Evolutionary conservation across 2,797 vertebrate species (phyloP).

Genomic region (Buphagus erythrorhynchus): DNA sequence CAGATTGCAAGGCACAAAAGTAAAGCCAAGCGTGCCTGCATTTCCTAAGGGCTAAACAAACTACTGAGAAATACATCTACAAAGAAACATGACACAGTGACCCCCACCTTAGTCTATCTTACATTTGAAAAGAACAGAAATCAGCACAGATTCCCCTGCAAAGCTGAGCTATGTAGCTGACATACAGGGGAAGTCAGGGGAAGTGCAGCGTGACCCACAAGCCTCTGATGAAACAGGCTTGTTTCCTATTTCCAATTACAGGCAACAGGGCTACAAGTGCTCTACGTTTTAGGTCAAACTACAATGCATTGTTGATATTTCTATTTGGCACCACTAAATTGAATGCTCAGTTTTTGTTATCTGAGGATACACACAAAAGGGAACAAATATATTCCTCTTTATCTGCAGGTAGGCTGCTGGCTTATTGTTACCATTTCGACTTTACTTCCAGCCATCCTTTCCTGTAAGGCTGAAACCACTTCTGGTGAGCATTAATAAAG

Average conservation of each 20-base stretch:
- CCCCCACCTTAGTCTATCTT: neutral
- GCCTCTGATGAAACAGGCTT: neutral
- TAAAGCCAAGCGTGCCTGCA: neutral
- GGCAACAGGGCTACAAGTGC: neutral
- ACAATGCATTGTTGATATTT: neutral
- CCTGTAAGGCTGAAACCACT: neutral
- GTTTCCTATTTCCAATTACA: neutral
- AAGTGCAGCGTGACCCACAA: neutral
- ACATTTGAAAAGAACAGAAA: neutral
- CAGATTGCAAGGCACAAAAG: neutral
- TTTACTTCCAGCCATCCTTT: neutral
- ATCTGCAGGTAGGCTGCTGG: neutral
- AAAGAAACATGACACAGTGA: neutral
- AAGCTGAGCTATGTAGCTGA: rapidly evolving
- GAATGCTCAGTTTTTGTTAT: neutral
- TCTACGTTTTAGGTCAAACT: neutral
- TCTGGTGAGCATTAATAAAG: neutral
- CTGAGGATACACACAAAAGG: neutral
- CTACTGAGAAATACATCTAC: neutral
- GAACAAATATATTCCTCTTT: neutral
- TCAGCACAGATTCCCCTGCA: neutral
- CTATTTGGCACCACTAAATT: neutral
- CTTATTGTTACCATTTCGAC: neutral
- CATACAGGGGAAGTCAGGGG: neutral
- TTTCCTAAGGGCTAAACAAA: neutral